These are phyloP conservation scores for Macrophya annulata DNA, from an alignment of 2,888 invertebrate genomes.

Conservation along the genomic window DNA sequence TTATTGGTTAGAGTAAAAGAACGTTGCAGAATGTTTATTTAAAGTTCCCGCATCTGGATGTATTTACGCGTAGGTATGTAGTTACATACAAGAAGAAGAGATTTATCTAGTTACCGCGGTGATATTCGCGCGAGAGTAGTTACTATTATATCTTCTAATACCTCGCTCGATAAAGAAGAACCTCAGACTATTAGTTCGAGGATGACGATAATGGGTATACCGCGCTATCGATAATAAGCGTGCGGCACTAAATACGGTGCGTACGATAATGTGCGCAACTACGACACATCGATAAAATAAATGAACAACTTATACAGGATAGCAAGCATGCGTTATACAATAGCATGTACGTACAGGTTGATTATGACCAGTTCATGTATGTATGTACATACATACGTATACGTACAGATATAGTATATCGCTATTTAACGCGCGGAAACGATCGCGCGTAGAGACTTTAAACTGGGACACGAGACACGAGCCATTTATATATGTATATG, in stretches of 20 bases:
- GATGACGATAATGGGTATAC: not conserved
- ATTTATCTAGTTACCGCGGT: conserved; percentile 32
- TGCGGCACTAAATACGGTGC: not conserved
- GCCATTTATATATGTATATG: not conserved
- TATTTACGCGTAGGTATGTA: not conserved
- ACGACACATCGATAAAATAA: conserved; percentile 5
- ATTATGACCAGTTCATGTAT: no score
- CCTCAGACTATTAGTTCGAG: not conserved
- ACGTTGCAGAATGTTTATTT: conserved; percentile 48
- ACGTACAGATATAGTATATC: not conserved
- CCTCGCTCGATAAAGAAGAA: conserved; percentile 10
- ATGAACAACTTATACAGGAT: not conserved
- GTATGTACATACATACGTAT: no score
- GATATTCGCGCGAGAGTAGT: not conserved
- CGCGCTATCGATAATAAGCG: conserved; percentile 26
- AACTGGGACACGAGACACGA: not conserved
- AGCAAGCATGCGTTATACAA: conserved; percentile 10
- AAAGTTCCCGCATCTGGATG: conserved; percentile 42
- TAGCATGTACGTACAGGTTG: not conserved
- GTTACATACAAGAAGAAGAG: not conserved
- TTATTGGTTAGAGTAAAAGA: conserved; percentile 26
- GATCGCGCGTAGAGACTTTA: not conserved
- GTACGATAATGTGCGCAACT: not conserved
- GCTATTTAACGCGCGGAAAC: conserved; percentile 3
- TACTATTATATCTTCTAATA: not conserved